A percentile compares a stretch with the other conserved stretches of the same genome.
These are phyloP conservation scores for Petaurus breviceps DNA, from an alignment of 2,113 vertebrate genomes.

Conservation along the genomic window DNA sequence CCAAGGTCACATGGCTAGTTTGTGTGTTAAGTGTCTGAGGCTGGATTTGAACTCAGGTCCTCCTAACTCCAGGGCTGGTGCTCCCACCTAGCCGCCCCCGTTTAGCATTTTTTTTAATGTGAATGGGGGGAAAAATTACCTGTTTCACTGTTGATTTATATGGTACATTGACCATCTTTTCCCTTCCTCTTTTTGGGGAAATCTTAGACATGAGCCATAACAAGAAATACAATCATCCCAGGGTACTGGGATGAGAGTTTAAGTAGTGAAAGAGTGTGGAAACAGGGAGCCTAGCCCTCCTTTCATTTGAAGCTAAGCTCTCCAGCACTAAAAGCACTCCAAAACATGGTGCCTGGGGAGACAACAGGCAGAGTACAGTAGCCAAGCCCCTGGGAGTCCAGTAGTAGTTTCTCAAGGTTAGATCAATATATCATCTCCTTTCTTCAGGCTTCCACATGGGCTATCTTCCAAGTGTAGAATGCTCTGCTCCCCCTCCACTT, in stretches of 20 bases:
- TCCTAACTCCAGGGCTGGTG: too few relatives aligned
- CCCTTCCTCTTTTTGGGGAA: background rate
- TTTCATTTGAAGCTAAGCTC: background rate
- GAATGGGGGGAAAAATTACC: background rate
- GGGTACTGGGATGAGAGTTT: background rate
- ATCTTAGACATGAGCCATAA: background rate
- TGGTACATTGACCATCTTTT: background rate
- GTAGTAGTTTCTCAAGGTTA: background rate
- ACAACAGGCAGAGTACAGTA: background rate
- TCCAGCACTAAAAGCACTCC: background rate
- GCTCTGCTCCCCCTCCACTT: background rate
- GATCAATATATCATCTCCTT: background rate
- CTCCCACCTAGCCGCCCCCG: too few relatives aligned
- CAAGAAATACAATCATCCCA: background rate
- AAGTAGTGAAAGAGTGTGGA: background rate
- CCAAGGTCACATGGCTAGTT: too few relatives aligned
- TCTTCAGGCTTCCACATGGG: background rate
- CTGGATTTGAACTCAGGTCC: too few relatives aligned
- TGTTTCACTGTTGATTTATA: background rate
- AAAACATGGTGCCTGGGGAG: background rate
- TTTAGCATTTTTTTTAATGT: background rate
- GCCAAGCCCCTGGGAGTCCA: background rate
- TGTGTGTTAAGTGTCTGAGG: too few relatives aligned
- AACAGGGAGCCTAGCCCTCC: background rate
- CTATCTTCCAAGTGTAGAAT: background rate